Evolutionary conservation across 2,113 vertebrate genomes (phyloP).

Genomic region (Muntiacus reevesi): DNA sequence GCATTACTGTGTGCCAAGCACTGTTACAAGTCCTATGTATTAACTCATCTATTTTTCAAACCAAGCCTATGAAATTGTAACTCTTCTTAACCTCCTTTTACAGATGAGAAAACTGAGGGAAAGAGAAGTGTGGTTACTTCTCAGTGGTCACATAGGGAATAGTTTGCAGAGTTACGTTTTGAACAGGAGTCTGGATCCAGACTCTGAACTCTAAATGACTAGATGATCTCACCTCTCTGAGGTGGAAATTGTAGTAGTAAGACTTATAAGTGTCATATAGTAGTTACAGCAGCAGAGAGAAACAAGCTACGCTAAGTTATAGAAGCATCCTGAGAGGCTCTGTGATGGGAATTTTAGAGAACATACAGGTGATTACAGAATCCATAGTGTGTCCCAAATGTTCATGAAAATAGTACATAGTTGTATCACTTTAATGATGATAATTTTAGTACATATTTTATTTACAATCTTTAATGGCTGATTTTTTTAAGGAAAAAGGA

Average conservation of each 20-base stretch:
- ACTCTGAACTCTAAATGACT: not conserved
- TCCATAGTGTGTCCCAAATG: not conserved
- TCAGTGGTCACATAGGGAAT: not conserved
- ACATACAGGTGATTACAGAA: not conserved
- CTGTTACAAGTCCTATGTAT: not conserved
- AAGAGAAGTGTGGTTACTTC: not conserved
- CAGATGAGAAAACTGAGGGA: not conserved
- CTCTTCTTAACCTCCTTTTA: not conserved
- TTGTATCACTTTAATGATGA: not conserved
- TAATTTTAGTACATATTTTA: not conserved
- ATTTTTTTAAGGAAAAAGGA: not conserved
- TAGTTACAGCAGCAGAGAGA: not conserved
- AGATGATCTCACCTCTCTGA: not conserved
- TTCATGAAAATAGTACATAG: not conserved
- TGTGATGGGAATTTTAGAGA: not conserved
- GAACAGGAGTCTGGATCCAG: not conserved
- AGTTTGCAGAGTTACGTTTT: not conserved
- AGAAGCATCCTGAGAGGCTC: not conserved
- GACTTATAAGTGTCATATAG: not conserved
- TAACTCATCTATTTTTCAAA: not conserved
- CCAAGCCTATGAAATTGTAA: not conserved
- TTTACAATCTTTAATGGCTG: not conserved
- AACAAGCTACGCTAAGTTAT: not conserved
- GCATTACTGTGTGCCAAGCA: not conserved
- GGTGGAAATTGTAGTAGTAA: not conserved